A percentile compares a stretch with the other conserved stretches of the same genome.
phyloP scores from a whole-genome alignment of 92 coral and sea anemone species.

The Epizoanthus rinbou region DNA sequence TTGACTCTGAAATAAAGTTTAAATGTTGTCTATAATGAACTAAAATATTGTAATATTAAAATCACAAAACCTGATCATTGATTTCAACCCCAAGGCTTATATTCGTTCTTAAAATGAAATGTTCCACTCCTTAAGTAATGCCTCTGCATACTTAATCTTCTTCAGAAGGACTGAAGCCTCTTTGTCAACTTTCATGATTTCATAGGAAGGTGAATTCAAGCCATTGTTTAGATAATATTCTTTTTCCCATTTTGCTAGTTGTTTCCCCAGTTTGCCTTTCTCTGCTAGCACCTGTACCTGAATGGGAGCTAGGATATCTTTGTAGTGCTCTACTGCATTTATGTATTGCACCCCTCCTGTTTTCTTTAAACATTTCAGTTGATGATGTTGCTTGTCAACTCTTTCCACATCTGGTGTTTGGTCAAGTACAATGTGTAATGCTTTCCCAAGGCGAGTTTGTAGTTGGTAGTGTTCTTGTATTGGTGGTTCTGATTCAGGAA shows the following conservation, averaged over 20 bases:
- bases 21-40: too few species aligned
- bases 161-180: conserved; percentile 38
- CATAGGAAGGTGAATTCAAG: conserved; percentile 43
- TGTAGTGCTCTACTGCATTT: conserved; percentile 10
- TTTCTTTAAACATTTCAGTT: conserved; percentile 6
- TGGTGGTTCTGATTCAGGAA: too few species aligned
- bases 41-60: too few species aligned
- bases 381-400: not conserved
- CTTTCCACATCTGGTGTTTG: not conserved
- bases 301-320: conserved; percentile 23
- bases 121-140: conserved; percentile 51
- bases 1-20: too few species aligned
- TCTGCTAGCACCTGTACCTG: conserved; percentile 43
- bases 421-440: not conserved
- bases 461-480: too few species aligned
- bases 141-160: conserved; percentile 50
- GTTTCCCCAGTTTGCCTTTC: conserved; percentile 31
- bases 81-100: too few species aligned
- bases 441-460: conserved; percentile 4
- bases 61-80: not conserved
- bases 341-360: conserved; percentile 1
- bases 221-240: conserved; percentile 39
- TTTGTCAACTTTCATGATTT: conserved; percentile 41
- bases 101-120: conserved; percentile 30
- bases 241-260: conserved; percentile 53